phyloP scores from a whole-genome alignment of 2,113 vertebrate genomes.

The Xiphophorus hellerii region DNA sequence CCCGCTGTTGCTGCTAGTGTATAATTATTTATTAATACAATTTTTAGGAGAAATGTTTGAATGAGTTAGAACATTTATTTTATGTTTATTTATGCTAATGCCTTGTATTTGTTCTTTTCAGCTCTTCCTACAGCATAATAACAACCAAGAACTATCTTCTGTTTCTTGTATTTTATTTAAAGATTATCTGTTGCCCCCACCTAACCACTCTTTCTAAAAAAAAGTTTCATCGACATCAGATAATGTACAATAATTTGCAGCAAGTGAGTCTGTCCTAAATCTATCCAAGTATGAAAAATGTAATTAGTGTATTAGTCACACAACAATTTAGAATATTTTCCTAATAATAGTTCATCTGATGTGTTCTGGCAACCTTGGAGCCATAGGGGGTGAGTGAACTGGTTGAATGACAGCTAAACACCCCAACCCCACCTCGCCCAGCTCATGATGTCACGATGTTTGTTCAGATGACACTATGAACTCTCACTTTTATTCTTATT shows the following conservation, averaged over 20 bases:
- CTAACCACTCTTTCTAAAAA: too few relatives aligned
- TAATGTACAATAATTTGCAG: background rate
- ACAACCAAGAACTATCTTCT: too few relatives aligned
- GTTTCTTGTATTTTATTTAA: too few relatives aligned
- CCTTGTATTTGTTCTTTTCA: too few relatives aligned
- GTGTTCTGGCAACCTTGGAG: conserved; percentile 13
- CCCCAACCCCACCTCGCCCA: background rate
- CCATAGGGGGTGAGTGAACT: conserved; percentile 2
- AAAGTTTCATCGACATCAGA: too few relatives aligned
- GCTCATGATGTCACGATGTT: background rate
- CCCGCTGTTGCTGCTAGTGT: too few relatives aligned
- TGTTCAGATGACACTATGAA: background rate
- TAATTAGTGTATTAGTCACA: conserved; percentile 54
- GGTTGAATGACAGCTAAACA: conserved; percentile 1
- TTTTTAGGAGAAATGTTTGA: too few relatives aligned
- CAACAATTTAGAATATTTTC: conserved; percentile 20
- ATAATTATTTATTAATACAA: too few relatives aligned
- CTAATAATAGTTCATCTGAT: conserved; percentile 17
- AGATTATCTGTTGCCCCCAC: too few relatives aligned
- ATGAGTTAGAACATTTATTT: too few relatives aligned
- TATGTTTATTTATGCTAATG: too few relatives aligned
- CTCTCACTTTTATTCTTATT: background rate
- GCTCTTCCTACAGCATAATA: too few relatives aligned
- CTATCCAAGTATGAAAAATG: conserved; percentile 27
- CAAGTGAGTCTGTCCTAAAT: conserved; percentile 30